Evolutionary conservation across 2,888 invertebrate genomes (phyloP), one percentile per base, ranked within the genome.

Genomic region (Quadroppia sp.): DNA sequence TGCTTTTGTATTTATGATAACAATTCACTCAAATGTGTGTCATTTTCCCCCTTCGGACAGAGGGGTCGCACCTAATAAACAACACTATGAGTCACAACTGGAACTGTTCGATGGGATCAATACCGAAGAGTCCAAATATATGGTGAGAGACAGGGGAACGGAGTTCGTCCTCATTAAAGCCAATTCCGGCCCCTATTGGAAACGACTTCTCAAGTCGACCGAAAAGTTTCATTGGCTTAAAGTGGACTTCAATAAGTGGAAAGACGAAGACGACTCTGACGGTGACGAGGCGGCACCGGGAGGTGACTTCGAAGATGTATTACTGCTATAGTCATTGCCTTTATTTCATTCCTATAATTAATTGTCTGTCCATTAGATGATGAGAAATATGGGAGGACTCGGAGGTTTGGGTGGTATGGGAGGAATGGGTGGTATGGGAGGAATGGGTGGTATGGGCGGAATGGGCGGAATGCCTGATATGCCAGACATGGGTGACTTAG

Each of bases 201-300:
- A 93, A 72, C 86, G 90, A 78, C 85, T 96, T 79, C 90, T 92
- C 74, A 91, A 90, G 82, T 91, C 91, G 80, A 90, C 89, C 80
- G 89, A 89, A 83, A 96, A 96, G 85, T 89, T 89, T 79, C 95
- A 95, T 82, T 97, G 95, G 89, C 86, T 98, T 79, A 97, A 96
- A 86, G 90, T 95, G 80, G 97, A 98, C 82, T 99, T 98, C 83
- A 92, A 93, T 82, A 95, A 95, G 85, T 98, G 96, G 97, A 89
- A 89, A 84, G 97, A 97, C 85, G 97, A 98, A 84, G 93, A 93
- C 81, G 96, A 96, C 76, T 92, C 91, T 73, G 92, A 90, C 13
- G 90, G 90, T 79, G 56, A 36, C 15, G 72, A 45, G 25, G 72
- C 72, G 17, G 64, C 53, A 23, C 75, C 76, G 56, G 79, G 78